phyloP scores from a whole-genome alignment of 1,140 invertebrate genomes.

The Drosophila pectinifera region DNA sequence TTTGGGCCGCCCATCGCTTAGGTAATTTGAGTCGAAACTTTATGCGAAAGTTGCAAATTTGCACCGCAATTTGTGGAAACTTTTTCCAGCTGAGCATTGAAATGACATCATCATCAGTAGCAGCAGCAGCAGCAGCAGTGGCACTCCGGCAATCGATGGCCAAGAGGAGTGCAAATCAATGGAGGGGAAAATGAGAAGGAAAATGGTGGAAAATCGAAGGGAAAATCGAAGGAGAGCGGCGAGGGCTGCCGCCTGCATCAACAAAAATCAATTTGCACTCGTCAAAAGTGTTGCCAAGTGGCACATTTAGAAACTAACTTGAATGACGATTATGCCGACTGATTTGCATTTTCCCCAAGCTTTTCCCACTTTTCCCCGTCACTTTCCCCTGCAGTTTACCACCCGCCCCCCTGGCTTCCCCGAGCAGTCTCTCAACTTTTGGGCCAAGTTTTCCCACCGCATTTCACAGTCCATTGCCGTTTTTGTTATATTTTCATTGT shows the following conservation, averaged over 20 bases:
- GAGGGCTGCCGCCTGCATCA: conserved; percentile 17
- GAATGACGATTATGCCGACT: conserved; percentile 68
- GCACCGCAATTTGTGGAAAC: conserved; percentile 78
- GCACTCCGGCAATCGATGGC: too few species aligned
- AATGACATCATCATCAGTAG: conserved; percentile 49
- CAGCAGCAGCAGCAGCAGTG: not conserved
- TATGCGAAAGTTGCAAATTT: conserved; percentile 82
- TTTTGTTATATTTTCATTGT: conserved; percentile 34
- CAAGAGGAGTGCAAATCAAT: conserved; percentile 38
- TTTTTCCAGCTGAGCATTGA: conserved; percentile 54
- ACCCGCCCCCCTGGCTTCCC: too few species aligned
- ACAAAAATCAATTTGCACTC: conserved; percentile 71
- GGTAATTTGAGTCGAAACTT: conserved; percentile 79
- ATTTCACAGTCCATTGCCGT: conserved; percentile 63
- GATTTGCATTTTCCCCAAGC: conserved; percentile 44
- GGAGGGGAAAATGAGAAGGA: conserved; percentile 1
- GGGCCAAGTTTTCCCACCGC: conserved; percentile 32
- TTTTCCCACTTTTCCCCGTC: conserved; percentile 2
- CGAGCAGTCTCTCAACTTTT: too few species aligned
- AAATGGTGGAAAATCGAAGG: conserved; percentile 3
- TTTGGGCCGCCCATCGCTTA: conserved; percentile 47
- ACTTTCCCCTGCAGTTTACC: too few species aligned
- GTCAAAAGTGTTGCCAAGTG: conserved; percentile 70
- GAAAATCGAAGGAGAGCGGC: not conserved
- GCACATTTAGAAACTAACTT: conserved; percentile 69